Percentiles rank a stretch among this genome's conserved stretches.
Evolutionary conservation across 2,113 vertebrate genomes (phyloP).

Genomic region (Ceyx melanurus): DNA sequence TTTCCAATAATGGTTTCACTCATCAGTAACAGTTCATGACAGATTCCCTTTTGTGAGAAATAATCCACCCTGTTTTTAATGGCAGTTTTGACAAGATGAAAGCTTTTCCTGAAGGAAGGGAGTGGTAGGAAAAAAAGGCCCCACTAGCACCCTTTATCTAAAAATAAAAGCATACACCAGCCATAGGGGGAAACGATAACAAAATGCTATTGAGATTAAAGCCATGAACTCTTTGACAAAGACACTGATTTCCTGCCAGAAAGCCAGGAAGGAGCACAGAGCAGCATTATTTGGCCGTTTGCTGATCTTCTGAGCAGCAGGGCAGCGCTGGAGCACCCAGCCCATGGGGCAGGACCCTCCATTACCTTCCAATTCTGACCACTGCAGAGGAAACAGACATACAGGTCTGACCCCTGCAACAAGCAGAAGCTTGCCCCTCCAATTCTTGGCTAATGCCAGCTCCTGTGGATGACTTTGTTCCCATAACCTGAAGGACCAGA

Average conservation of each 20-base stretch:
- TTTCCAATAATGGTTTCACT: not conserved
- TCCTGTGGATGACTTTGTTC: not conserved
- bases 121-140: not conserved
- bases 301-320: not conserved
- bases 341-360: fast-evolving
- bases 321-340: fast-evolving
- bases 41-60: not conserved
- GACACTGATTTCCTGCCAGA: not conserved
- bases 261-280: not conserved
- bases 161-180: conserved; percentile 16
- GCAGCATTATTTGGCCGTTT: not conserved
- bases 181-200: not conserved
- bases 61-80: not conserved
- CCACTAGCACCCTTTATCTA: not conserved
- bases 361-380: not conserved
- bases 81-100: not conserved
- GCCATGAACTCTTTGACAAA: not conserved
- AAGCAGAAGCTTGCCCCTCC: not conserved
- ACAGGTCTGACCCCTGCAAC: not conserved
- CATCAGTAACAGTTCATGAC: not conserved
- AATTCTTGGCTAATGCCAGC: not conserved
- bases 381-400: not conserved
- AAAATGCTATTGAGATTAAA: conserved; percentile 12
- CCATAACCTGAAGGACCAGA: not conserved
- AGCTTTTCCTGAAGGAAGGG: not conserved